Evolutionary conservation across 2,888 invertebrate species (phyloP).

Genomic region (Tetranychus truncatus): DNA sequence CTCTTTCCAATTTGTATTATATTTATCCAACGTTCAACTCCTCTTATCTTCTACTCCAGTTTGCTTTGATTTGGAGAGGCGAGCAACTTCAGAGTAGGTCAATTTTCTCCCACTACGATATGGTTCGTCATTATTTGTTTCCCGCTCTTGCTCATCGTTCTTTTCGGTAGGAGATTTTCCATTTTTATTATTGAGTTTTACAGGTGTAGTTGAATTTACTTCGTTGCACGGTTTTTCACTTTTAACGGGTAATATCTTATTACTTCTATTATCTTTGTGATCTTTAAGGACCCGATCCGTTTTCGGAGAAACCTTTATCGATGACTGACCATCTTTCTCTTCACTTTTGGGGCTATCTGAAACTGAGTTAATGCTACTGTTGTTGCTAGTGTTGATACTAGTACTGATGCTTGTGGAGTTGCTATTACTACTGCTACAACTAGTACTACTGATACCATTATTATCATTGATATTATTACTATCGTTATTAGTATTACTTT

Average conservation of each 20-base stretch:
- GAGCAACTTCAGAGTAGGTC: conserved; percentile 1
- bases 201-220: neutral
- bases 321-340: neutral
- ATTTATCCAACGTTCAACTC: neutral
- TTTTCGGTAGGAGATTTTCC: neutral
- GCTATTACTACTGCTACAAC: neutral
- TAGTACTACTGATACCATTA: neutral
- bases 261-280: neutral
- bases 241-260: neutral
- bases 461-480: neutral
- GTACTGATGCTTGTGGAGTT: neutral
- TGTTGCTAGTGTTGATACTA: neutral
- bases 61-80: neutral
- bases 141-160: neutral
- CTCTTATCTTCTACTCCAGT: neutral
- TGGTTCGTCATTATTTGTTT: neutral
- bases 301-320: neutral
- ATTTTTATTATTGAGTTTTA: neutral
- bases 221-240: neutral
- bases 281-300: neutral
- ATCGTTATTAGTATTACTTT: neutral
- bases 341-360: neutral
- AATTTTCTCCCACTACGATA: neutral
- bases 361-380: neutral
- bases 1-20: too few relatives aligned